Evolutionary conservation across 2,888 invertebrate species (phyloP), one percentile per base, ranked within the genome.

Genomic region (Catonia carolina): DNA sequence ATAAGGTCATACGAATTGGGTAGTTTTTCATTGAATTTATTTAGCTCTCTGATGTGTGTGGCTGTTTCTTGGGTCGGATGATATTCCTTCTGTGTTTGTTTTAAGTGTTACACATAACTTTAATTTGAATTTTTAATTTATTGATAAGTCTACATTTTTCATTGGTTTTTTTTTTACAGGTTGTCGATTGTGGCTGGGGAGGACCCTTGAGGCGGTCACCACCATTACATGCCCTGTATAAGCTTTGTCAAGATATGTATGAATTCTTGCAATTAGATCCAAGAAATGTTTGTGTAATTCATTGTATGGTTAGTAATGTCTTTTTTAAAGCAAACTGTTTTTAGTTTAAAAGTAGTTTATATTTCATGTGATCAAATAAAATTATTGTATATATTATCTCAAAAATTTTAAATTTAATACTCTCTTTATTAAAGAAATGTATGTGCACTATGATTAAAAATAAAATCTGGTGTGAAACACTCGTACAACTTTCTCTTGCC

Each of bases 161-260:
- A 45, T 45, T 20, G 17, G 3, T 23, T 8, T 18, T 49, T 31
- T 49, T 10, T 31, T 58, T 56, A 6, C 66, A 75, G 72, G 75
- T 78, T 14, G 73, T 75, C 35, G 77, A 78, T 61, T 75, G 76
- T 67, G 74, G 74, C 14, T 77, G 76, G 75, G 51, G 67, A 27
- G 62, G 65, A 12, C 56, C 62, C 42, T 48, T 61, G 31, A 60
- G 64, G 18, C 71, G 73, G 62, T 87, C 92, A 1, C 95, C 94
- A 0, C 75, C 89, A 45, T 76, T 96, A 22, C 83, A 86, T 53
- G 85, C 86, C 0, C 75, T 90, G 50, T 92, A 90, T 72, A 85
- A 86, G 53, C 76, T 94, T 39, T 86, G 91, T 67, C 86, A 89
- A 67, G 89, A 90, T 70, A 89, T 94, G 80, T 90, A 89, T 74